These are phyloP conservation scores for Conomelus anceps DNA, from an alignment of 2,888 invertebrate species.

Conservation along the genomic window DNA sequence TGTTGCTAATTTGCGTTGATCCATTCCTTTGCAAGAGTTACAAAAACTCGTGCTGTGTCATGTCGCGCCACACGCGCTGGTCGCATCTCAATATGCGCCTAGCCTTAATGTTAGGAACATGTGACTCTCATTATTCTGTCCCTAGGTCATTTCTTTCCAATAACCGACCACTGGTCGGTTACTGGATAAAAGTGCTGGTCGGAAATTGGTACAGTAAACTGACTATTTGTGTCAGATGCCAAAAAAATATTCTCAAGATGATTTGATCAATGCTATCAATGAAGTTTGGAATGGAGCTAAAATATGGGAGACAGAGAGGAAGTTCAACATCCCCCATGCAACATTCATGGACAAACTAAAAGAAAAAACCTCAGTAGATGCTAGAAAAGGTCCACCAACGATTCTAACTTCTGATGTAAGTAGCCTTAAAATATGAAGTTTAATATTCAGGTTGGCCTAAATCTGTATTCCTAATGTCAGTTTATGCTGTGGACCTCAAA, in stretches of 20 bases:
- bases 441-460: background rate
- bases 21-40: no score
- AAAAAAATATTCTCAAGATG: background rate
- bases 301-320: background rate
- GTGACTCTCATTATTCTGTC: background rate
- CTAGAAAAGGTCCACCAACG: background rate
- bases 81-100: no score
- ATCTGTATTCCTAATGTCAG: background rate
- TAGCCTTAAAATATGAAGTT: background rate
- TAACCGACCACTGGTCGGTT: constrained; percentile 6
- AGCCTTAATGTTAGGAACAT: background rate
- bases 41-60: no score
- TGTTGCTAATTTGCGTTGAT: no score
- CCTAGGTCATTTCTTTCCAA: background rate
- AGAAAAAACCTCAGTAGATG: background rate
- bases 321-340: background rate
- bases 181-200: background rate
- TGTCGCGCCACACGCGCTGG: no score
- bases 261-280: background rate
- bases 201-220: background rate
- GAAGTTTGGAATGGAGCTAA: background rate
- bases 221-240: background rate
- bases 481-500: background rate
- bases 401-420: background rate
- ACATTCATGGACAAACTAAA: constrained; percentile 6